Evolutionary conservation across 1,140 invertebrate species (phyloP), one percentile per base, ranked within the genome.

Genomic region (Cotesia glomerata): DNA sequence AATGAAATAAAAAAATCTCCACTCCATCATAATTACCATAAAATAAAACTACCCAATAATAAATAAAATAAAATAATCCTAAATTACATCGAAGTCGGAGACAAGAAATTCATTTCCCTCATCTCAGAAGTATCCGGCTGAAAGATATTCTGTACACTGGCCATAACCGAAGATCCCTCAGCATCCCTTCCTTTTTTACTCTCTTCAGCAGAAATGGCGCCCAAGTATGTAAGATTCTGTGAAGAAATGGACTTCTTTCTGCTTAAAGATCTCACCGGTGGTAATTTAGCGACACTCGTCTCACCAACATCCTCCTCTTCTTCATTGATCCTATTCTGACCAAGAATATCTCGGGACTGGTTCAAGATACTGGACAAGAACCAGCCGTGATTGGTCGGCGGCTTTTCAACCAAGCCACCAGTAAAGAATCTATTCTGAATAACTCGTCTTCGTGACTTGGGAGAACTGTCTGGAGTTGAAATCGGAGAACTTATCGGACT

Each of bases 71-170:
- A 9, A 45, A 69, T n/a, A 5, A 14, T 8, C n/a, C 9, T 9
- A 18, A 18, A 58, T 88, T 89, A 94, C 93, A 94, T 95, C 1
- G 92, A 94, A 13, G 93, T 94, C 0, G 93, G 93, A 8, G 93
- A 93, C 92, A 92, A 94, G 85, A 94, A 95, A 82, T 95, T 95
- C 91, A 95, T 93, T 84, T 94, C 93, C 68, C 93, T 83, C 9
- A 93, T 84, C 81, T 94, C 92, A 0, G 92, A 92, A 1, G 93
- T 92, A 83, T 91, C 92, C 0, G 91, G 89, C 76, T 89, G 87
- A 75, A 89, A 88, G 5, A 81, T 64, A 11, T 45, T 45, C 11
- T 45, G 39, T 9, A 45, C 39, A 45, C 7, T 45, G 11, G 39
- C 39, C 39, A 45, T 45, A 7, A 45, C 11, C 0, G 39, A 45